Conservation (phyloP, 2,797 vertebrate species). For the Alcedo quadribrachys region DNA sequence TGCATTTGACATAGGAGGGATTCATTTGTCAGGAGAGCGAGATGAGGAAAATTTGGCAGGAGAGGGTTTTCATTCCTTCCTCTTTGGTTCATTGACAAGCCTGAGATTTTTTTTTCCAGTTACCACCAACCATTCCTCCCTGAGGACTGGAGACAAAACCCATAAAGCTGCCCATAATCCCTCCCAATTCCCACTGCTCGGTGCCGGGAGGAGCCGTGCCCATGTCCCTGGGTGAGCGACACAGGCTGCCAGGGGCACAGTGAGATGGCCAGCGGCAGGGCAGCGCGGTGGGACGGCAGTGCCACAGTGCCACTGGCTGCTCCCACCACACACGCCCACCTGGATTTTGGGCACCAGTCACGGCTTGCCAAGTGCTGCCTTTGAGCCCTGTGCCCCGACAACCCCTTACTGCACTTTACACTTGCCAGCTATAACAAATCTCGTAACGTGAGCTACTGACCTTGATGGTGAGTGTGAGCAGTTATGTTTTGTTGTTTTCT, state of each 20-base stretch:
- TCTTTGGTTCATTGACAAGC: conserved; percentile 3
- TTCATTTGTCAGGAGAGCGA: conserved; percentile 10
- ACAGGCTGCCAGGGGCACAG: neutral
- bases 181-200: neutral
- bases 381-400: conserved; percentile 50
- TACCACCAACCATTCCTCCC: conserved; percentile 1
- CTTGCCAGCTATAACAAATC: conserved; percentile 79
- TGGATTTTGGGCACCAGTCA: conserved; percentile 46
- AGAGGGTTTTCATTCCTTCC: conserved; percentile 15
- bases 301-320: neutral
- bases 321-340: neutral
- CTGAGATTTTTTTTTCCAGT: neutral
- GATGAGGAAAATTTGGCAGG: neutral
- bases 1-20: conserved; percentile 31
- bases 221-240: neutral
- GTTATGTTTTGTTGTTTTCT: conserved; percentile 88
- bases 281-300: neutral
- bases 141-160: conserved; percentile 5
- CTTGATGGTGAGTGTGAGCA: conserved; percentile 84
- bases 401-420: conserved; percentile 81
- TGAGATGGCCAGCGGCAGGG: neutral
- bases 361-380: conserved; percentile 28
- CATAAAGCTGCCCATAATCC: fast-evolving
- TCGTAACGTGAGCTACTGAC: conserved; percentile 78
- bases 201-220: neutral